Conservation (phyloP, 2,113 vertebrate genomes). For the Pipra filicauda region DNA sequence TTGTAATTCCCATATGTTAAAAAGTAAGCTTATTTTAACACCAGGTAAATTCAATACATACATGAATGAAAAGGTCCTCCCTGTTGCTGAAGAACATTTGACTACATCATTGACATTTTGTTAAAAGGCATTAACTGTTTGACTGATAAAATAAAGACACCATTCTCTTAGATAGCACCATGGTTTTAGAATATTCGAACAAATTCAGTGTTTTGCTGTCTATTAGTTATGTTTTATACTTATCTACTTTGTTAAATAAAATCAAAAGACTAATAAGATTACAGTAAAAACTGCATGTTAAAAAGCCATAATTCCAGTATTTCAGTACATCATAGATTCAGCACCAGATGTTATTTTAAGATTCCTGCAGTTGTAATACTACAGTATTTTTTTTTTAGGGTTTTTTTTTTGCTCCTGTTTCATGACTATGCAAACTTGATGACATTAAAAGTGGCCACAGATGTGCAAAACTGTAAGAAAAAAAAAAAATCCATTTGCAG, state of each 20-base stretch:
- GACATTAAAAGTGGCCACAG: conserved; percentile 78
- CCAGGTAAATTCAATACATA: conserved; percentile 66
- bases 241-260: conserved; percentile 78
- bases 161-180: conserved; percentile 88
- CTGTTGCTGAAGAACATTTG: conserved; percentile 46
- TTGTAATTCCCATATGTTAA: conserved; percentile 69
- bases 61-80: conserved; percentile 61
- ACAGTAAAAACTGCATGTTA: conserved; percentile 78
- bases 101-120: conserved; percentile 64
- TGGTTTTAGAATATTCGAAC: conserved; percentile 80
- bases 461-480: conserved; percentile 59
- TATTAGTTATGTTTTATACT: conserved; percentile 55
- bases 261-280: conserved; percentile 73
- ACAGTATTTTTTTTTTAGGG: conserved; percentile 64
- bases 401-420: conserved; percentile 76
- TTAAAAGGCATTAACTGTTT: conserved; percentile 83
- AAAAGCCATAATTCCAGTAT: conserved; percentile 88
- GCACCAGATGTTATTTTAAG: conserved; percentile 88
- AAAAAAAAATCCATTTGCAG: conserved; percentile 52
- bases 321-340: conserved; percentile 82
- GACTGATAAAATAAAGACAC: conserved; percentile 77
- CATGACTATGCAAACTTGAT: conserved; percentile 72
- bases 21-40: conserved; percentile 72
- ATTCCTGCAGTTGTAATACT: conserved; percentile 72
- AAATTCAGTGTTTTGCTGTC: conserved; percentile 84